Evolutionary conservation across 92 coral and sea anemone genomes (phyloP).

Genomic region (Parazoanthus atlanticus): DNA sequence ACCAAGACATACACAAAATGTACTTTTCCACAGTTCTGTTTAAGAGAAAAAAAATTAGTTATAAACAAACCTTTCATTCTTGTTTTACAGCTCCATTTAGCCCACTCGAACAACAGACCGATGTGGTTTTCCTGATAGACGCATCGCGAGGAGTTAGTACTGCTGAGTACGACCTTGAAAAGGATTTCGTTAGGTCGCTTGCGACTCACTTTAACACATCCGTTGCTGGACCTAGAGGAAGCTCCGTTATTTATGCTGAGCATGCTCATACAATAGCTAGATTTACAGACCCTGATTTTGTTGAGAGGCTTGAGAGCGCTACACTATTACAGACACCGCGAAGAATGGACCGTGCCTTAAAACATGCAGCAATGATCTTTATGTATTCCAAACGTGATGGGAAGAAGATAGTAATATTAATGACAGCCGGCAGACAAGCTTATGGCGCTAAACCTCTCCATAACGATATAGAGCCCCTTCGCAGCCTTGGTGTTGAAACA

Average conservation of each 20-base stretch:
- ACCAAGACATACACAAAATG: too few species aligned
- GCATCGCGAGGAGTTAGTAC: constrained; percentile 55
- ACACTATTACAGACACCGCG: constrained; percentile 30
- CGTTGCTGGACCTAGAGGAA: constrained; percentile 27
- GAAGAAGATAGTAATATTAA: constrained; percentile 44
- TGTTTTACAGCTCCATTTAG: constrained; percentile 23
- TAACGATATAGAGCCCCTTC: constrained; percentile 28
- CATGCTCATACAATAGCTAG: constrained; percentile 36
- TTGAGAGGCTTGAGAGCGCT: constrained; percentile 35
- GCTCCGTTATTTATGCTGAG: constrained; percentile 32
- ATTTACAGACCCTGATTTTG: constrained; percentile 28
- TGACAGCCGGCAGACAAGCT: constrained; percentile 49
- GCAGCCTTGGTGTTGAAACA: constrained; percentile 25
- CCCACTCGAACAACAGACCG: constrained; percentile 36
- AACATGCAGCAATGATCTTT: constrained; percentile 38
- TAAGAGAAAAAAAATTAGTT: background rate
- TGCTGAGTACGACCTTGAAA: constrained; percentile 49
- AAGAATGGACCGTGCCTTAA: constrained; percentile 38
- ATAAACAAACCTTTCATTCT: background rate
- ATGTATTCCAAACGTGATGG: constrained; percentile 28
- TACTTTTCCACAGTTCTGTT: background rate
- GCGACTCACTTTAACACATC: constrained; percentile 41
- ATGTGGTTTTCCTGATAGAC: constrained; percentile 54
- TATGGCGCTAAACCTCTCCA: constrained; percentile 44
- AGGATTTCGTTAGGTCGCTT: constrained; percentile 51